phyloP scores from a whole-genome alignment of 1,140 invertebrate species.

The Pemphigus obesinymphae region DNA sequence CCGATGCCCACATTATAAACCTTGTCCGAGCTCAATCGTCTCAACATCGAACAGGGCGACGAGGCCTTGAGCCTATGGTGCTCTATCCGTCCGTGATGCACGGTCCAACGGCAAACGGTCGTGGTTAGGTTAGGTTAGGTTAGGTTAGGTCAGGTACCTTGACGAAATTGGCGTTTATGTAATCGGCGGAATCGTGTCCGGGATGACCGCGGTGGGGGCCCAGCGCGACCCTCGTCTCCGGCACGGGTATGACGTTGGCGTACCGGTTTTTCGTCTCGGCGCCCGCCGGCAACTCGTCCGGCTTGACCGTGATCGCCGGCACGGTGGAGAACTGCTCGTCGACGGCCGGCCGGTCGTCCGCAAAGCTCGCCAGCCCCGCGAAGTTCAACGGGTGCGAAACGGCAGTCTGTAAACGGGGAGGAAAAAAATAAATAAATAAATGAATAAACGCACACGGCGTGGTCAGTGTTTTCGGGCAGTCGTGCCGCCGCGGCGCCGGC shows the following conservation, averaged over 20 bases:
- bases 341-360: constrained; percentile 65
- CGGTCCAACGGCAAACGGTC: too few relatives aligned
- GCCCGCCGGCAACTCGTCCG: constrained; percentile 76
- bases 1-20: too few relatives aligned
- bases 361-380: constrained; percentile 67
- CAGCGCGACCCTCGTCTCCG: constrained; percentile 75
- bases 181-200: constrained; percentile 64
- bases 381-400: constrained; percentile 70
- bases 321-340: constrained; percentile 73
- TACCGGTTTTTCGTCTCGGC: constrained; percentile 89
- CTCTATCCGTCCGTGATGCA: too few relatives aligned
- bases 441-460: too few relatives aligned
- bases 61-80: too few relatives aligned
- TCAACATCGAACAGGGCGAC: too few relatives aligned
- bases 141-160: too few relatives aligned
- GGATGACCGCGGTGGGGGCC: constrained; percentile 37
- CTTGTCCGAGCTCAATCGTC: too few relatives aligned
- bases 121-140: too few relatives aligned
- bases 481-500: too few relatives aligned
- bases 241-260: constrained; percentile 87
- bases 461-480: too few relatives aligned
- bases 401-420: constrained; percentile 54
- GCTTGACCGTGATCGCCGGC: constrained; percentile 67
- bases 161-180: constrained; percentile 89
- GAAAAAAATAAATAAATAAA: not conserved